phyloP scores from a whole-genome alignment of 2,797 vertebrate species.

The Petrocephalus sullivani region DNA sequence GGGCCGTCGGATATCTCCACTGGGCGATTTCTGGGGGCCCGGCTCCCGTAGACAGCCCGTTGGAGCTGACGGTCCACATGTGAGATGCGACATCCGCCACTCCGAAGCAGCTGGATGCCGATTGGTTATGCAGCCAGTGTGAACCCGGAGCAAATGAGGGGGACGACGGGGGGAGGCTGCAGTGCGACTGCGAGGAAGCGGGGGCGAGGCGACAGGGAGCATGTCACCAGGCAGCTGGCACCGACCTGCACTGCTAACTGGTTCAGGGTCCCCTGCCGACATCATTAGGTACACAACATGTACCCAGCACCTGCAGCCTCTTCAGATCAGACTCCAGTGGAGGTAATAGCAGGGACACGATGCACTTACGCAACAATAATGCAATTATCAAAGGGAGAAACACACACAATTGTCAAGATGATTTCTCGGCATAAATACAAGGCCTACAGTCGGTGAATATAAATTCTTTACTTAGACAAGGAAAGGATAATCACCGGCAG shows the following conservation, averaged over 20 bases:
- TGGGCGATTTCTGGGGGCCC: not conserved
- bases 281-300: constrained; percentile 15
- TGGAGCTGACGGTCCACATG: not conserved
- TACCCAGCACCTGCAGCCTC: not conserved
- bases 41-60: not conserved
- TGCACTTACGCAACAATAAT: constrained; percentile 1
- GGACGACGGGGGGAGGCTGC: not conserved
- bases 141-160: not conserved
- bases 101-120: not conserved
- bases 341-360: not conserved
- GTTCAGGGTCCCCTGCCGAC: not conserved
- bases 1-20: not conserved
- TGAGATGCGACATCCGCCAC: not conserved
- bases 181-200: not conserved
- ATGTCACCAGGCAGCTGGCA: not conserved
- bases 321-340: constrained; percentile 17
- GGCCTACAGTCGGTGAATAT: not conserved
- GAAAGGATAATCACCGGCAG: not conserved
- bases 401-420: constrained; percentile 15
- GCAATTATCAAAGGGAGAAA: not conserved
- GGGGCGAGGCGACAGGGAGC: not conserved
- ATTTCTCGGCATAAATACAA: not conserved
- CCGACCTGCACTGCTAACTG: not conserved
- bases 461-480: not conserved
- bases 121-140: not conserved